A percentile compares a stretch with the other conserved stretches of the same genome.
phyloP scores from a whole-genome alignment of 2,888 invertebrate genomes.

The Yponomeuta malinellus region DNA sequence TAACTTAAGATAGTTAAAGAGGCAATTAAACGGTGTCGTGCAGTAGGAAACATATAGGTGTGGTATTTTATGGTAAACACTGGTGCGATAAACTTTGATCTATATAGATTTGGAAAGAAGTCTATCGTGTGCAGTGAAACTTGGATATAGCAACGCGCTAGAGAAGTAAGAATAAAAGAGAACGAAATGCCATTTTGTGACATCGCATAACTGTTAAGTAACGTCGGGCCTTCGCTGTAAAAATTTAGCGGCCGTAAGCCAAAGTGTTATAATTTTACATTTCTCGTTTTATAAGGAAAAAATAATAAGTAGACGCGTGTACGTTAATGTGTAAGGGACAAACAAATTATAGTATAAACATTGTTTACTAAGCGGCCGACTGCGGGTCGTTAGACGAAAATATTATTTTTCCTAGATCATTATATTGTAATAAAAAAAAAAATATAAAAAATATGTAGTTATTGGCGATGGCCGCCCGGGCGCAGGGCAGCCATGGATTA shows the following conservation, averaged over 20 bases:
- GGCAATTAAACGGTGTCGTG: slow-evolving; percentile 7
- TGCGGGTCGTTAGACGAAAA: slow-evolving; percentile 66
- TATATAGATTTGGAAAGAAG: neutral
- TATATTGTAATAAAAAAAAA: slow-evolving; percentile 68
- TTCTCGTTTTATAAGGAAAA: slow-evolving; percentile 35
- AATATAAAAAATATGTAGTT: slow-evolving; percentile 52
- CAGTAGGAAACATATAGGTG: neutral
- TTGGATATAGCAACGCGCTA: neutral
- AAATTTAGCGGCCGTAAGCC: slow-evolving; percentile 15
- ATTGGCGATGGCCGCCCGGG: slow-evolving; percentile 12
- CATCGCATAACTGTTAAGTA: slow-evolving; percentile 13
- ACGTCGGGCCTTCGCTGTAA: slow-evolving; percentile 45
- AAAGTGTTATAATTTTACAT: slow-evolving; percentile 8
- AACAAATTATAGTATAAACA: slow-evolving; percentile 71
- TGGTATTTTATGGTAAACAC: slow-evolving; percentile 1
- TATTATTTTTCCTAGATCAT: slow-evolving; percentile 76
- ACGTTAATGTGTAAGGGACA: slow-evolving; percentile 53
- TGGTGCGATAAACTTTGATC: neutral
- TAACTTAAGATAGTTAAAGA: slow-evolving; percentile 28
- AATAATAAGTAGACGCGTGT: slow-evolving; percentile 51
- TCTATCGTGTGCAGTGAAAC: neutral
- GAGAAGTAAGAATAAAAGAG: neutral
- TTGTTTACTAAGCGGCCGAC: slow-evolving; percentile 66
- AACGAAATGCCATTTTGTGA: neutral
- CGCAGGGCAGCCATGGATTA: slow-evolving; percentile 26